Evolutionary conservation across 2,888 invertebrate genomes (phyloP), one percentile per base, ranked within the genome.

Genomic region (Cryptus viduatorius): DNA sequence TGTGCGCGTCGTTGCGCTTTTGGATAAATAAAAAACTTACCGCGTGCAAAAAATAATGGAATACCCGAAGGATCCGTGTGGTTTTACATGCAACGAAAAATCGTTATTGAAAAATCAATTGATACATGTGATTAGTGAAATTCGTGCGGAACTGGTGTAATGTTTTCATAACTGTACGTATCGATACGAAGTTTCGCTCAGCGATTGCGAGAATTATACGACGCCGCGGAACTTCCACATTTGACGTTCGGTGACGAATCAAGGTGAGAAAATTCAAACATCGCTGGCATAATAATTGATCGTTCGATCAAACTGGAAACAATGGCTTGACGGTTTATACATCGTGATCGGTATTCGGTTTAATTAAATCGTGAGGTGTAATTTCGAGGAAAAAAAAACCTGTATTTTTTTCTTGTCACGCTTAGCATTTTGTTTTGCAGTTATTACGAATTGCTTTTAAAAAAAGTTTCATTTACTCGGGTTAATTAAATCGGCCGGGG

Each of bases 201-300:
- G 12, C 12, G 16, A 50, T 31, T 37, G 1, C 37, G 37, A 1
- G 16, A 14, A 31, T 50, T 8, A 24, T 69, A 37, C 19, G 3
- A 53, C 48, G 50, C 2, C 29, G 42, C 61, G 16, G 31, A 61
- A 5, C 48, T 56, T 56, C 53, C 67, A 46, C 24, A 71, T 79
- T 79, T 46, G 16, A 79, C 65, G 65, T 19, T 65, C n/a, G 19
- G 42, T 53, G 50, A 19, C 48, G 50, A 29, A 12, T 46, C 31
- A 44, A 65, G 72, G 72, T 72, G 44, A 72, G 79, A 46, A 50
- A 12, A 29, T 29, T 12, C 24, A 16, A 61, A 64, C 4, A 14
- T 61, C 31, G 31, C 14, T 1, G 29, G 14, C 14, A 7, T 29
- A 29, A 4, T 2, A 7, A 2, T 4, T 5, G 31, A 61, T 31